A percentile compares a stretch with the other conserved stretches of the same genome.
Evolutionary conservation across 2,888 invertebrate genomes (phyloP).

Genomic region (Cataglyphis altisquamis): DNA sequence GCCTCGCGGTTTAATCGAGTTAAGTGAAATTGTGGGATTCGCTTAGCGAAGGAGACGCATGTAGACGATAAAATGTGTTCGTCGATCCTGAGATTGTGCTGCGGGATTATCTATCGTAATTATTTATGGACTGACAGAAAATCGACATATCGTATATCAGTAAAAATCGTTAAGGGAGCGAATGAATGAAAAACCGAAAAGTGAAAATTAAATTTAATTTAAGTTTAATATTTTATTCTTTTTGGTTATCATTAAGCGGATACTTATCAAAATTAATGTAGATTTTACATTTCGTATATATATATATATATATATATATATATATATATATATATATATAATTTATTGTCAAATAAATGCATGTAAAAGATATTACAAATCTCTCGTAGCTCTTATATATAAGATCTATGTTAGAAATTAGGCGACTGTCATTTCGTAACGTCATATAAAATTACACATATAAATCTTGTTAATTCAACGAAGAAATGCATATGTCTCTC

Average conservation of each 20-base stretch:
- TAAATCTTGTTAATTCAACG: not conserved
- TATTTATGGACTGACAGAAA: constrained; percentile 52
- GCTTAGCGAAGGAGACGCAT: constrained; percentile 51
- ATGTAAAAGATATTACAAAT: not conserved
- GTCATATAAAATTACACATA: not conserved
- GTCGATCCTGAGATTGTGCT: constrained; percentile 56
- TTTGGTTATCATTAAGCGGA: not conserved
- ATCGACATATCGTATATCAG: constrained; percentile 47
- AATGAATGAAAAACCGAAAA: constrained; percentile 9
- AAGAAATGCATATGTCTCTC: not conserved
- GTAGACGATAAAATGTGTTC: constrained; percentile 45
- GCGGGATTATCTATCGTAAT: constrained; percentile 54
- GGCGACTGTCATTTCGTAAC: not conserved
- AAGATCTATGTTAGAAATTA: not conserved
- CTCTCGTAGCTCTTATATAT: no score
- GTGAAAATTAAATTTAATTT: constrained; percentile 30
- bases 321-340: not conserved
- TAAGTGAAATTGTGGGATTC: constrained; percentile 75
- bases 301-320: not conserved
- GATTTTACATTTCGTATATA: not conserved
- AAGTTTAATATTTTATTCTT: not conserved
- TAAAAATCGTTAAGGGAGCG: not conserved
- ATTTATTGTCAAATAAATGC: not conserved
- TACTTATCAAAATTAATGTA: constrained; percentile 9
- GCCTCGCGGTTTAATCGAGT: constrained; percentile 75